Evolutionary conservation across 2,113 vertebrate species (phyloP), one percentile per base, ranked within the genome.

Genomic region (Gallinago jamesoni): DNA sequence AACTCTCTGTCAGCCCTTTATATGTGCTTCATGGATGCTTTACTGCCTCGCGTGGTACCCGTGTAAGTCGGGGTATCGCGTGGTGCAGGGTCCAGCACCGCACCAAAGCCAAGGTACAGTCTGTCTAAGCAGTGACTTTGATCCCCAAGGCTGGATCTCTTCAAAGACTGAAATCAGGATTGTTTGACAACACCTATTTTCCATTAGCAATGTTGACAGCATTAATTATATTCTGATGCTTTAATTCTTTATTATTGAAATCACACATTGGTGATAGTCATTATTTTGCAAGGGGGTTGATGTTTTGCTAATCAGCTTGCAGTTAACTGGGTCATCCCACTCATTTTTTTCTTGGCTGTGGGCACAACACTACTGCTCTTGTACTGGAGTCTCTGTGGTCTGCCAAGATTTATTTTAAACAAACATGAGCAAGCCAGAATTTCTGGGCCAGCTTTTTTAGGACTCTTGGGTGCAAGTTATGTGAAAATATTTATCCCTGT

Each of bases 341-440:
- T 97, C 75, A 35, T 68, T 89, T 96, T 90, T 69, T 81, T 88
- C 89, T 95, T 96, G 93, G 93, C 94, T 94, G 70, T 96, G 91
- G 95, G 94, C 67, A 91, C 92, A 93, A 82, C 89, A 91, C 91
- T 96, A 94, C 91, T 2, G 69, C 84, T 96, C 90, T 94, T 96
- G 62, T 94, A 68, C 94, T 96, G 94, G 94, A 97, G 92, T 80
- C 94, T 94, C 93, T 93, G 93, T 92, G 94, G 89, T 96, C 96
- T 96, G 96, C 96, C 96, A 97, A 96, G 92, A 94, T 96, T 94
- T 93, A 83, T 93, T 96, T 96, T 94, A 96, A 96, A 97, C 95
- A 96, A 96, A 97, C 90, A 96, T 10, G 25, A 96, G 89, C 81
- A 87, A 94, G 84, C 82, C 95, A 90, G 90, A 84, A 83, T 90